Conservation (phyloP, 2,888 invertebrate genomes). For the Drosophila quinaria region DNA sequence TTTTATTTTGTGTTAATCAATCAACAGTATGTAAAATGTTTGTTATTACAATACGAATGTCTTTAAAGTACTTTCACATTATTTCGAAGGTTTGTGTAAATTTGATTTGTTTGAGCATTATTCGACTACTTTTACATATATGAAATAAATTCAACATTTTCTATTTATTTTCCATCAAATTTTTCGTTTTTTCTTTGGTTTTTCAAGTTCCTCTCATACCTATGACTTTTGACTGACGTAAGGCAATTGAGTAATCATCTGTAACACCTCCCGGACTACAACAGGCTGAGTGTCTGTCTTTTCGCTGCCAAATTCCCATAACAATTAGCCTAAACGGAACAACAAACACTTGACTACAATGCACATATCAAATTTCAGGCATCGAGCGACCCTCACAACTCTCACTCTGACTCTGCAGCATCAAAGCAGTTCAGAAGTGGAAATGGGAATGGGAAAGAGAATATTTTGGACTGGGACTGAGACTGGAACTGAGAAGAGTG, state of each 20-base stretch:
- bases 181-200: neutral
- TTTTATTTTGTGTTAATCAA: neutral
- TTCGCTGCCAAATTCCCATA: slow-evolving; percentile 77
- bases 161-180: neutral
- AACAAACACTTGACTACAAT: slow-evolving; percentile 80
- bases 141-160: neutral
- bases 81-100: neutral
- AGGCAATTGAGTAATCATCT: slow-evolving; percentile 47
- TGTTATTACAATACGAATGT: too few species aligned
- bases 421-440: slow-evolving; percentile 38
- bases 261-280: slow-evolving; percentile 10
- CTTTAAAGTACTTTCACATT: too few species aligned
- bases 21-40: neutral
- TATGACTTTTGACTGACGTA: slow-evolving; percentile 4
- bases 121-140: neutral
- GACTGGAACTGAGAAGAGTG: slow-evolving; percentile 35
- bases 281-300: slow-evolving; percentile 22
- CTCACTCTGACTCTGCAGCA: slow-evolving; percentile 26
- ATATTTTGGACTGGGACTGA: slow-evolving; percentile 16
- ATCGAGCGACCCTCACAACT: slow-evolving; percentile 38
- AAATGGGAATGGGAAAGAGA: slow-evolving; percentile 16
- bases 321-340: slow-evolving; percentile 79
- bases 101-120: neutral
- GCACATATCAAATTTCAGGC: slow-evolving; percentile 78
- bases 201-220: neutral